These are phyloP conservation scores for Babyrousa celebensis DNA, from an alignment of 2,797 vertebrate species.

Conservation along the genomic window DNA sequence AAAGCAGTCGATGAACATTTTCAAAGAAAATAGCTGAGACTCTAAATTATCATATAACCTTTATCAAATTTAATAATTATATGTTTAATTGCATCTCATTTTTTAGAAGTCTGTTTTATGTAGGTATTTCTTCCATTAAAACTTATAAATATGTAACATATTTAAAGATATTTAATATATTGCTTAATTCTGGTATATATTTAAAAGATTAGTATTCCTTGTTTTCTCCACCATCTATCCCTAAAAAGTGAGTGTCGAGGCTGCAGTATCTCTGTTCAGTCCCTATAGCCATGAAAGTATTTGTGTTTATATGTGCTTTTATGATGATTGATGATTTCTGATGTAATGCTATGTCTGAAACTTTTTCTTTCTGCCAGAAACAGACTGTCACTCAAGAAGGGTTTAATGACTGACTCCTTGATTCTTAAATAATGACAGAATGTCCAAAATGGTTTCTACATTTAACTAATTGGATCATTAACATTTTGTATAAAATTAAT, in stretches of 20 bases:
- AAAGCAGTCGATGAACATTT: constrained; percentile 17
- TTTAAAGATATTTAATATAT: not conserved
- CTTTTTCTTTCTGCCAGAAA: constrained; percentile 10
- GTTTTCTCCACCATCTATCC: not conserved
- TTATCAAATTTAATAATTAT: not conserved
- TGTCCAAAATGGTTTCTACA: constrained; percentile 50
- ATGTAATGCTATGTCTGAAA: not conserved
- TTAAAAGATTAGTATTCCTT: not conserved
- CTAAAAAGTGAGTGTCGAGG: not conserved
- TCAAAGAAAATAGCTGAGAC: not conserved
- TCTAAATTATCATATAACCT: not conserved
- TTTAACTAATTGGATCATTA: constrained; percentile 70
- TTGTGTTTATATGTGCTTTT: not conserved
- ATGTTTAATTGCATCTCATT: not conserved
- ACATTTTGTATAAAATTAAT: constrained; percentile 63
- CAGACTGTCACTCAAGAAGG: constrained; percentile 11
- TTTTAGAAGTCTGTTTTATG: not conserved
- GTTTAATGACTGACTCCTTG: constrained; percentile 43
- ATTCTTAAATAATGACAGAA: constrained; percentile 64
- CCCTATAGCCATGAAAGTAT: not conserved
- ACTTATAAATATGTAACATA: not conserved
- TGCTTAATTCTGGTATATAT: not conserved
- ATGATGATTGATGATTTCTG: not conserved
- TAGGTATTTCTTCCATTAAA: not conserved
- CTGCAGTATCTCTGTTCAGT: not conserved